Evolutionary conservation across 2,797 vertebrate species (phyloP).

Genomic region (Acanthurus lineatus): DNA sequence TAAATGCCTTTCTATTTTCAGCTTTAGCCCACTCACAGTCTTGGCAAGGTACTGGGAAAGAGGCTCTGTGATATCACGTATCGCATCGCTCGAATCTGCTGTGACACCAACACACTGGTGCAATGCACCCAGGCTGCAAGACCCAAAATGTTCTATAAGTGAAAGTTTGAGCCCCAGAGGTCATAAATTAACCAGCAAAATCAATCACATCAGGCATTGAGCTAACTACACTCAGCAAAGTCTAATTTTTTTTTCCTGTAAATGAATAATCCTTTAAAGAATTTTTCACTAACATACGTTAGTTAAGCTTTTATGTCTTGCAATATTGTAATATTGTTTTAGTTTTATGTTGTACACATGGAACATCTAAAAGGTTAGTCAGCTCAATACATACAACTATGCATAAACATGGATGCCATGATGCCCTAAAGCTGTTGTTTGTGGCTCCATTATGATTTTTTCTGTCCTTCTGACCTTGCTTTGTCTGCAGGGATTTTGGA

Average conservation of each 20-base stretch:
- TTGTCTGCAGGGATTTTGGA: conserved; percentile 4
- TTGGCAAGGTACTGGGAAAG: conserved; percentile 66
- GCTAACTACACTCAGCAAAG: conserved; percentile 43
- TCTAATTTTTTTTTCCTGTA: conserved; percentile 55
- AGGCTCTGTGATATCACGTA: conserved; percentile 69
- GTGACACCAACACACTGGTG: conserved; percentile 68
- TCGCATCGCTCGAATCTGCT: conserved; percentile 60
- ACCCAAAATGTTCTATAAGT: conserved; percentile 56
- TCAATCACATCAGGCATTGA: conserved; percentile 59
- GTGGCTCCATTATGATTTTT: conserved; percentile 6
- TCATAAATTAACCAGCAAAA: conserved; percentile 56
- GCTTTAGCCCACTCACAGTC: conserved; percentile 74
- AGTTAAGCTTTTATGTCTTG: conserved; percentile 13
- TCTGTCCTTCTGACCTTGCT: conserved; percentile 27
- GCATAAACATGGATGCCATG: neutral
- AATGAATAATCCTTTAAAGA: conserved; percentile 29
- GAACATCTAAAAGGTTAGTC: conserved; percentile 11
- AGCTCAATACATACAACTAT: neutral
- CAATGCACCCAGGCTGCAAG: conserved; percentile 29
- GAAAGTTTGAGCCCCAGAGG: conserved; percentile 50
- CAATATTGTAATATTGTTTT: conserved; percentile 3
- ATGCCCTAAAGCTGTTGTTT: conserved; percentile 11
- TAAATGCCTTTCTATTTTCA: conserved; percentile 74
- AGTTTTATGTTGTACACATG: conserved; percentile 11
- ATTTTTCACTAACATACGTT: conserved; percentile 10